Conservation (phyloP, 2,888 invertebrate genomes). For the Sisyra terminalis region DNA sequence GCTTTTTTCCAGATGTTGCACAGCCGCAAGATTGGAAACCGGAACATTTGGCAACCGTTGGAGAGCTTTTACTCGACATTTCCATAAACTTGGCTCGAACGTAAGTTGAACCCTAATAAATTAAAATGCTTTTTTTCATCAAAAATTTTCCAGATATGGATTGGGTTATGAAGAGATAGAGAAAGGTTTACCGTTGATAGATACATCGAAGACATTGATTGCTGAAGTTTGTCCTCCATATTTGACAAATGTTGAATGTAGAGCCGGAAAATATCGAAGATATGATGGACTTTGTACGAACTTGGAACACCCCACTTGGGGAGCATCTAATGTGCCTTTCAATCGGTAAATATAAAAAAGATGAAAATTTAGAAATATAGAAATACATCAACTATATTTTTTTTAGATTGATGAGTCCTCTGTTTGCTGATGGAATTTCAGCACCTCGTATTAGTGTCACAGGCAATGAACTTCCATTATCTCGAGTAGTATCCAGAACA, state of each 20-base stretch:
- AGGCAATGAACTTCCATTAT: constrained; percentile 59
- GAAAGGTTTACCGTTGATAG: constrained; percentile 71
- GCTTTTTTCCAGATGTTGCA: constrained; percentile 49
- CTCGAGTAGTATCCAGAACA: constrained; percentile 73
- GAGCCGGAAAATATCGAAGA: constrained; percentile 73
- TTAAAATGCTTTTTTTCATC: too few species aligned
- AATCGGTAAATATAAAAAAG: constrained; percentile 40
- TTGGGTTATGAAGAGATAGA: constrained; percentile 74
- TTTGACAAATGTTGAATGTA: constrained; percentile 73
- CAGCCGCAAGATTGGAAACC: constrained; percentile 73
- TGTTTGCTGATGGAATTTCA: constrained; percentile 72
- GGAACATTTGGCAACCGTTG: constrained; percentile 72
- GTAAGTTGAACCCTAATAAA: constrained; percentile 42
- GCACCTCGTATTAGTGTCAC: constrained; percentile 66
- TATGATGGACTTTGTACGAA: constrained; percentile 83
- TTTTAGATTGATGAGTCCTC: constrained; percentile 53
- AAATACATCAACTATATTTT: background rate
- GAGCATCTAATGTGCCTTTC: constrained; percentile 70
- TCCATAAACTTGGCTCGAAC: constrained; percentile 67
- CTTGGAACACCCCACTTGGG: constrained; percentile 78
- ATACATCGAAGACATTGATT: constrained; percentile 74
- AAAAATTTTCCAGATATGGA: constrained; percentile 54
- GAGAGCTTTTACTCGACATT: constrained; percentile 71
- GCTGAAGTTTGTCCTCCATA: constrained; percentile 77
- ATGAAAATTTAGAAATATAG: background rate